Evolutionary conservation across 2,888 invertebrate species (phyloP), one percentile per base, ranked within the genome.

Genomic region (Caenorhabditis angaria): DNA sequence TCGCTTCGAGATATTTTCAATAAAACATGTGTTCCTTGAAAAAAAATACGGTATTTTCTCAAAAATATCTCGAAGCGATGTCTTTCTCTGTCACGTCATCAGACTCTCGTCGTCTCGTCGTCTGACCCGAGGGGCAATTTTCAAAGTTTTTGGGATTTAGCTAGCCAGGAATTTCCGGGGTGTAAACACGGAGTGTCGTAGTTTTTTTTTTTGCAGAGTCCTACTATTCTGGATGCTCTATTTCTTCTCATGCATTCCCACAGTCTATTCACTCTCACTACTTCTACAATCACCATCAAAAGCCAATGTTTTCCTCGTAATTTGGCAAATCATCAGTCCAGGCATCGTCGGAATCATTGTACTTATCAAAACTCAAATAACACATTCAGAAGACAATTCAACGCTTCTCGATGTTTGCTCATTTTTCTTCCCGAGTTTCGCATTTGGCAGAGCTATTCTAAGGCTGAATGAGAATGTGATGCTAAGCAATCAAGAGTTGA

Each of bases 241-340:
- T 70, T 83, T 86, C 67, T 74, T 82, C 70, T 70, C 80, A 22
- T 76, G 73, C 8, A 70, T 83, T 25, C 83, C 86, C 1, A 80
- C 82, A 65, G 78, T 82, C 54, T 86, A 84, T 59, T 77, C 82
- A 12, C 72, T 77, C 14, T 84, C 83, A 0, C 84, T 82, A 68
- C 55, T 86, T 0, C 85, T 86, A 74, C 54, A 64, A 32, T 83
- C 83, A 1, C 71, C 79, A 25, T 80, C 79, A 0, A 80, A 80
- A 62, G 75, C 83, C 20, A 78, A 76, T 61, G 73, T 78, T 10
- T 62, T 78, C 14, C 61, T 84, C 25, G 59, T 82, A 22, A 74
- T 76, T 22, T 84, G 82, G 79, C 81, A 81, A 60, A 74, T 80
- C 6, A 60, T 82, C 18, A 70, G 80, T 12, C 65, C 76, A 2